Evolutionary conservation across 2,113 vertebrate genomes (phyloP), one percentile per base, ranked within the genome.

Genomic region (Campylorhamphus procurvoides): DNA sequence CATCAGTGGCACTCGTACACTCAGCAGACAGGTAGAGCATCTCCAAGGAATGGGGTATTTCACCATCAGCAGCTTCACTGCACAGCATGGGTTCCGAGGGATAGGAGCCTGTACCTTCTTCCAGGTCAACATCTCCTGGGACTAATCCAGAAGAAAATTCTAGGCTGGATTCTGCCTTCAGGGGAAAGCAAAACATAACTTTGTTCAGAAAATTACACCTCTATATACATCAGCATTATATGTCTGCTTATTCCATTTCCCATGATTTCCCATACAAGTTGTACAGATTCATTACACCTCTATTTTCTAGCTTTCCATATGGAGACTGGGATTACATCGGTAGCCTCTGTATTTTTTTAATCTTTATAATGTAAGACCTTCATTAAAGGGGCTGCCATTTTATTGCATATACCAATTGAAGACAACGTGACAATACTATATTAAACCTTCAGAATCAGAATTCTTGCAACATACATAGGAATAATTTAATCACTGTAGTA

Each of bases 51-150:
- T 98, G 98, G 1, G 99, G 99, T 40, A 98, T 98, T 91, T 98
- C 97, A 23, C 99, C 99, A 3, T 98, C 98, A 84, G 96, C 97
- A 0, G 98, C 98, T 94, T 99, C 99, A 50, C 98, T 98, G 95
- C 99, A 99, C 82, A 99, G 97, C 99, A 99, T 99, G 12, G 99
- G 99, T 29, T 99, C 99, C 0, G 97, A 98, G 31, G 97, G 96
- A 63, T 87, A 98, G 73, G 69, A 88, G 20, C 96, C 96, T 13
- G 86, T 14, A 15, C 84, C 81, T 72, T 97, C 97, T 27, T 96
- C 97, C 69, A 97, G 29, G n/a, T 95, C 97, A 67, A 73, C 67
- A 56, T 94, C 93, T 62, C 93, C 97, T 31, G 97, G 74, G 25
- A 81, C 79, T 49, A 94, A 78, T 33, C 85, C 97, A 47, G 94